Evolutionary conservation across 2,888 invertebrate genomes (phyloP), one percentile per base, ranked within the genome.

Genomic region (Lepas anatifera): DNA sequence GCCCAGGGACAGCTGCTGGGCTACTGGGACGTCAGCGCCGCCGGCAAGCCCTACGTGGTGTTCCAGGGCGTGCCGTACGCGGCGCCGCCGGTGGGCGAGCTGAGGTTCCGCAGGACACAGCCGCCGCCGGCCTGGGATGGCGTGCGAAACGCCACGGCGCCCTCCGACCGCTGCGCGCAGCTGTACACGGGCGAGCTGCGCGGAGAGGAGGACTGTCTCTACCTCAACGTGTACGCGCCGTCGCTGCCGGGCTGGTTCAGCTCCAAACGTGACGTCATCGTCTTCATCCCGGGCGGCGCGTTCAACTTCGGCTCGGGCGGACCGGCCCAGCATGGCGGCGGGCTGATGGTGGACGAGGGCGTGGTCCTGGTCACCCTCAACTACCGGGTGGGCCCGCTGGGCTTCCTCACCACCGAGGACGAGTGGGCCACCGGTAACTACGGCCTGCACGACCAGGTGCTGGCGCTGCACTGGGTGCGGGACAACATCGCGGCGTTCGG

Each of bases 161-260:
- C 90, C 79, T 90, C 94, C 43, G 90, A 93, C 78, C 89, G 91
- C 74, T 95, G 95, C 82, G 89, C 87, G 77, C 95, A 95, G 81
- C 90, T 91, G 79, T 84, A 89, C 75, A 94, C 92, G 79, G 92
- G 90, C 80, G 90, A 89, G 78, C 93, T 92, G 78, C 90, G 90
- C 0, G 91, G 90, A 6, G 92, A 92, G 52, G 97, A 97, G 82
- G 97, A 97, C 81, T 98, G 97, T 78, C 84, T 97, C 10, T 97
- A 95, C 80, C 83, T 97, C 77, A 97, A 96, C 80, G 86, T 97
- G 73, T 97, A 95, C 94, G 91, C 92, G 43, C 96, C 96, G 25
- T 77, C 77, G 50, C 74, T 72, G 39, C 68, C 69, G 0, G 68
- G 52, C 27, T 10, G 25, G 46, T 16, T 32, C 13, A 3, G 35